Percentiles rank a stretch among this genome's conserved stretches.
Evolutionary conservation across 2,888 invertebrate species (phyloP).

Genomic region (Andricus curvator): DNA sequence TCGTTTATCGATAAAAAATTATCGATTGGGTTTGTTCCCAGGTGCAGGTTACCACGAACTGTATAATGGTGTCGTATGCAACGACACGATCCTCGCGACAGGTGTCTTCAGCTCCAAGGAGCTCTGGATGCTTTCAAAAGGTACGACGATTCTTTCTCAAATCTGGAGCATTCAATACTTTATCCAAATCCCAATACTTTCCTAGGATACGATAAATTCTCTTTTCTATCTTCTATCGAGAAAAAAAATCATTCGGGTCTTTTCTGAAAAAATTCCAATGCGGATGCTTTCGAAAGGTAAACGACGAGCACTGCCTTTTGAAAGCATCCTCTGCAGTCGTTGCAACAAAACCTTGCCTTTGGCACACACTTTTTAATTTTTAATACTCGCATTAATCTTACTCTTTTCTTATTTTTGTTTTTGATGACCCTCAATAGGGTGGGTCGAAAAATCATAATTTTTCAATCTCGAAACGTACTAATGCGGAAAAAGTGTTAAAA

Average conservation of each 20-base stretch:
- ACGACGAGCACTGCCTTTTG: constrained; percentile 73
- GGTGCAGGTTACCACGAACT: constrained; percentile 88
- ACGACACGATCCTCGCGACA: constrained; percentile 99
- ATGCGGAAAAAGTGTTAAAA: too few relatives aligned
- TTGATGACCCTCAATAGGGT: not conserved
- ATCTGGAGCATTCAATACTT: constrained; percentile 39
- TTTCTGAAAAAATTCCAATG: constrained; percentile 43
- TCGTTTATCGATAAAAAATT: constrained; percentile 57
- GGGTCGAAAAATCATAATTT: too few relatives aligned
- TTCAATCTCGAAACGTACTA: too few relatives aligned
- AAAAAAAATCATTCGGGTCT: constrained; percentile 25
- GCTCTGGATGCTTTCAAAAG: constrained; percentile 98
- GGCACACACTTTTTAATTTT: constrained; percentile 40
- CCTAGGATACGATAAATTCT: constrained; percentile 17
- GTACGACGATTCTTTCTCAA: constrained; percentile 80
- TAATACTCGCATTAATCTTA: constrained; percentile 28
- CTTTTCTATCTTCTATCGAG: constrained; percentile 38
- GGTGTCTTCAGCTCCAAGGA: constrained; percentile 99
- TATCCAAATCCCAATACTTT: constrained; percentile 14
- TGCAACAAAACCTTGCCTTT: constrained; percentile 31
- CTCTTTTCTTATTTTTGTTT: not conserved
- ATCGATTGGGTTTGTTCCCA: constrained; percentile 76
- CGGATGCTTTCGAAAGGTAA: constrained; percentile 78
- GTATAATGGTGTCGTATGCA: constrained; percentile 98
- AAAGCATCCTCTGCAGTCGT: constrained; percentile 71